Percentiles rank a stretch among this genome's conserved stretches.
Evolutionary conservation across 1,140 invertebrate genomes (phyloP).

Genomic region (Lithobius niger): DNA sequence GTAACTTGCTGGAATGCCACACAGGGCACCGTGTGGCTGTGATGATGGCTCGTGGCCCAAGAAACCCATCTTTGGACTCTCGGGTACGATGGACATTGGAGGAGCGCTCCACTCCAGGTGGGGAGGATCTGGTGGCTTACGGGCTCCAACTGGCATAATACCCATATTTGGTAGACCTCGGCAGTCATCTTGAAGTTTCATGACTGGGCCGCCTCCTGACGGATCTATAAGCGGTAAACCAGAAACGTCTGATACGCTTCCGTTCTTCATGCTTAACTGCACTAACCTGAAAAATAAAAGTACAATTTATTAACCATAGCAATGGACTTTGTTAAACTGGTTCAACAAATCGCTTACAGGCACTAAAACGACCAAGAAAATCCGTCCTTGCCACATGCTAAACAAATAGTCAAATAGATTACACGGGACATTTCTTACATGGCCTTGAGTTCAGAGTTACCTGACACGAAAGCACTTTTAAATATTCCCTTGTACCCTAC

Average conservation of each 20-base stretch:
- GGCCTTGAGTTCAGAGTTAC: too few relatives aligned
- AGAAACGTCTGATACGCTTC: not conserved
- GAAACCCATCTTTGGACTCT: not conserved
- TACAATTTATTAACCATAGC: too few relatives aligned
- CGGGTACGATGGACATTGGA: not conserved
- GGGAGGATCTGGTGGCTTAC: not conserved
- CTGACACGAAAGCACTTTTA: too few relatives aligned
- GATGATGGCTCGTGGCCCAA: not conserved
- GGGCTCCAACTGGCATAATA: not conserved
- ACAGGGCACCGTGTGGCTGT: not conserved
- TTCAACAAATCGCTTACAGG: too few relatives aligned
- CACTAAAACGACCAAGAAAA: too few relatives aligned
- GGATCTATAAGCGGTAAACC: not conserved
- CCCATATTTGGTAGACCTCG: not conserved
- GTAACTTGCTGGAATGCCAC: slow-evolving; percentile 1
- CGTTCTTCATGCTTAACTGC: not conserved
- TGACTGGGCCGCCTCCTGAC: not conserved
- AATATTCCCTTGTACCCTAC: too few relatives aligned
- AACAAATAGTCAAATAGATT: too few relatives aligned
- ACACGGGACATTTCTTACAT: too few relatives aligned
- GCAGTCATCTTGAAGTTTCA: not conserved
- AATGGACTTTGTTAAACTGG: too few relatives aligned
- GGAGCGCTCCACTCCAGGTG: not conserved
- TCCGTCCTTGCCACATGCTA: too few relatives aligned
- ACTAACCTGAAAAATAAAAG: not conserved